phyloP scores from a whole-genome alignment of 2,888 invertebrate species.

The Athalia rosae region DNA sequence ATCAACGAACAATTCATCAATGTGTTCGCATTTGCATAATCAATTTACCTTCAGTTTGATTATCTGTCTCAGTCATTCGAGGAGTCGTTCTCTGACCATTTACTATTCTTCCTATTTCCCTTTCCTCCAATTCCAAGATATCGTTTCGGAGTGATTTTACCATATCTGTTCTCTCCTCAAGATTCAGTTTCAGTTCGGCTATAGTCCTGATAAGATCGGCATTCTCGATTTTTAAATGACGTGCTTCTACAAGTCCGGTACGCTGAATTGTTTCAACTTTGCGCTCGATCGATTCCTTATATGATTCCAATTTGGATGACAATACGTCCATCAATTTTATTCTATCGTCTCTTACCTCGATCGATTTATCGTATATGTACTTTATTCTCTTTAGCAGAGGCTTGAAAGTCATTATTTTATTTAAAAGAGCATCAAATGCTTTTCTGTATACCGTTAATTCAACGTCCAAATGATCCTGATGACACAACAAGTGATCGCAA shows the following conservation, averaged over 20 bases:
- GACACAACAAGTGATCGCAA: slow-evolving; percentile 22
- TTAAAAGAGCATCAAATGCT: slow-evolving; percentile 71
- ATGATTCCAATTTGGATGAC: slow-evolving; percentile 46
- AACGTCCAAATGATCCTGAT: slow-evolving; percentile 35
- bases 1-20: background rate
- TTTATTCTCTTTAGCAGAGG: slow-evolving; percentile 71
- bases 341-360: slow-evolving; percentile 72
- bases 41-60: background rate
- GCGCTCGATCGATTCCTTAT: slow-evolving; percentile 46
- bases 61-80: background rate
- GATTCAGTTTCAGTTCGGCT: slow-evolving; percentile 38
- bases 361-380: slow-evolving; percentile 72
- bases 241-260: slow-evolving; percentile 66
- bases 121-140: slow-evolving; percentile 21
- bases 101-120: slow-evolving; percentile 29
- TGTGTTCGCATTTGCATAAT: background rate
- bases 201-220: slow-evolving; percentile 66
- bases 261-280: slow-evolving; percentile 47
- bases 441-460: slow-evolving; percentile 57
- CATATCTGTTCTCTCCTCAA: slow-evolving; percentile 1
- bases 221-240: slow-evolving; percentile 68
- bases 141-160: slow-evolving; percentile 7
- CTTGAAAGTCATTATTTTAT: slow-evolving; percentile 71
- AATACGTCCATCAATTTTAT: slow-evolving; percentile 59
- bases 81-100: background rate